Evolutionary conservation across 2,888 invertebrate species (phyloP), one percentile per base, ranked within the genome.

Genomic region (Ochlodes sylvanus): DNA sequence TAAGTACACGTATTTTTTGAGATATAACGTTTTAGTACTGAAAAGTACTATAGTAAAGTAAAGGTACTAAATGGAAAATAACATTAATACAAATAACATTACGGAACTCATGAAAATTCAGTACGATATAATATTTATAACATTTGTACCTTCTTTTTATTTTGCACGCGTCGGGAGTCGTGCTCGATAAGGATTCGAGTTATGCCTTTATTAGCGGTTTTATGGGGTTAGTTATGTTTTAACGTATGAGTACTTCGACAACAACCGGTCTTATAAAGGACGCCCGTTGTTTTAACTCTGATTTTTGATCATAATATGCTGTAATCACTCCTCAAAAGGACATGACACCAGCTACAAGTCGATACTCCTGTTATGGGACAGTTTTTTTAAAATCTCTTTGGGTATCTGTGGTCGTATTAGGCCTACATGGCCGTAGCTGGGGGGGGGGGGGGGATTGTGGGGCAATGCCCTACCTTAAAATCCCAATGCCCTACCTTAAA

Each of bases 181-280:
- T 66, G 50, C 50, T 58, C 9, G 57, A 58, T 50, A 58, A 65
- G 50, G 50, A 58, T 65, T 47, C 60, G 41, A 66, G 60, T 66
- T 66, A 52, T 66, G 42, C 61, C 47, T 61, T 61, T 61, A 50
- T 61, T 61, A 61, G 50, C 61, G 44, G 47, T 61, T 32, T 61
- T 60, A 61, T 61, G 27, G 21, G 27, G 27, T 60, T 44, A 15
- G 15, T n/a, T 21, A 52, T 50, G n/a, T 17, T 47, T 47, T 15
- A 17, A 17, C 47, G 47, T 17, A 10, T 10, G 12, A 38, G 38
- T 38, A 38, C 38, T 47, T 47, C 44, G 44, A 15, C 17, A 47
- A 47, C 7, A 47, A 17, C 17, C 15, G 44, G 44, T 15, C 44
- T 44, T 15, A 44, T 50, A 50, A 17, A 50, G 19, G 19, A 50